Base-by-base conservation (phyloP, 2,113 vertebrate genomes). In the Lophotis ruficrista region DNA sequence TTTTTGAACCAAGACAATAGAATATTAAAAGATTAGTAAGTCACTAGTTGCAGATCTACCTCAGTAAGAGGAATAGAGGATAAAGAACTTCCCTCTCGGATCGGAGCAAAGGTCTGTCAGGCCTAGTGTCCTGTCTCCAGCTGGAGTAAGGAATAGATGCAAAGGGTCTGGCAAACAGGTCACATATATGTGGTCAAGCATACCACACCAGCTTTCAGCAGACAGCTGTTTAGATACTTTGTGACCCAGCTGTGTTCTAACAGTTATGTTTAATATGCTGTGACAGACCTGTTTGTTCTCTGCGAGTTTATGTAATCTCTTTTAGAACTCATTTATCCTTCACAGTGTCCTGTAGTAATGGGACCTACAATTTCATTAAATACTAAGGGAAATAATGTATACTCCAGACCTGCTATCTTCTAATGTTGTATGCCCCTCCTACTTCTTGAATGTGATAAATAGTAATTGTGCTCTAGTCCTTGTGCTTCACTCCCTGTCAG, bases 311-410 rank as follows among this genome's bases (percentile, higher is more conserved):
- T 81, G 14, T 91, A 78, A 93, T 75, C n/a, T 76, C 35, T 66
- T 95, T 70, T 60, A 87, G 76, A 91, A 58, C 31, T 47, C 37
- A 58, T 81, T 92, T 94, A 78, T 78, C 38, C 47, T 73, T 86
- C 38, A 62, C 41, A 91, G 41, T 69, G 78, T 94, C 64, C 72
- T 96, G 76, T 78, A 80, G 58, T 90, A 94, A 89, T 83, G 72
- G 30, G 28, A 47, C 51, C 25, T 87, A 54, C 37, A 87, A 65
- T 95, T 90, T 73, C 89, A 89, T 94, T 93, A 91, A 57, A 22
- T 75, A 33, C 25, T 58, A 53, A 53, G 10, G 1, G 38, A 66
- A 81, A 69, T 53, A 87, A 66, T 54, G 14, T 78, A 13, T 66
- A 37, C 41, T 87, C 54, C 84, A 94, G 96, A 84, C n/a, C 23